Conservation (phyloP, 2,797 vertebrate genomes). For the Brachyalestes nurse region DNA sequence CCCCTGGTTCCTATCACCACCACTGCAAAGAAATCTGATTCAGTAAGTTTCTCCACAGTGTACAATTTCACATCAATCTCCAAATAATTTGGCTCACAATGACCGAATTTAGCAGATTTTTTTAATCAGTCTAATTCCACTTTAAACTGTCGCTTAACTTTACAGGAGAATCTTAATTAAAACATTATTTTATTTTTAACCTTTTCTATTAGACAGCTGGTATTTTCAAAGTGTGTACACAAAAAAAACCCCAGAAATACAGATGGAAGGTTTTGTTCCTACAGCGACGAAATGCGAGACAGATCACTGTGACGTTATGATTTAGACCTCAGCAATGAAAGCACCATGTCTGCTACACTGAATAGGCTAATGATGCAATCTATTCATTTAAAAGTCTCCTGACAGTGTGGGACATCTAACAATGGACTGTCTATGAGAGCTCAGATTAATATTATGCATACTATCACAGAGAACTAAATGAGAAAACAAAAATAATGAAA, state of each 20-base stretch:
- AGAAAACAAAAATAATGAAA: background rate
- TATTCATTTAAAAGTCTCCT: background rate
- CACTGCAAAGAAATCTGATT: background rate
- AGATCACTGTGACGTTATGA: constrained; percentile 33
- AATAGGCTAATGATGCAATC: background rate
- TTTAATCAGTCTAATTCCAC: background rate
- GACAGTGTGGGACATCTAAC: background rate
- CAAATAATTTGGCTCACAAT: too few relatives aligned
- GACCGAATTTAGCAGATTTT: too few relatives aligned
- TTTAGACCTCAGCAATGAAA: background rate
- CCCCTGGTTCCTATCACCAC: background rate
- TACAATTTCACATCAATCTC: background rate
- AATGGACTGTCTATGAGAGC: background rate
- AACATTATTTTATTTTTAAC: too few relatives aligned
- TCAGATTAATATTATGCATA: background rate
- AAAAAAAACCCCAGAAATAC: too few relatives aligned
- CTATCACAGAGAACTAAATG: background rate
- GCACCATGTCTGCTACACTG: background rate
- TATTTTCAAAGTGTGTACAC: too few relatives aligned
- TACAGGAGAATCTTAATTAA: too few relatives aligned
- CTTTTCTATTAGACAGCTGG: too few relatives aligned
- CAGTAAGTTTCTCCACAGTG: too few relatives aligned
- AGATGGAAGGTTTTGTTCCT: too few relatives aligned
- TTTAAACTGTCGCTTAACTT: background rate
- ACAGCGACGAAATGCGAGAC: constrained; percentile 1